Evolutionary conservation across 1,140 invertebrate species (phyloP).

Genomic region (Trichomalopsis sarcophagae): DNA sequence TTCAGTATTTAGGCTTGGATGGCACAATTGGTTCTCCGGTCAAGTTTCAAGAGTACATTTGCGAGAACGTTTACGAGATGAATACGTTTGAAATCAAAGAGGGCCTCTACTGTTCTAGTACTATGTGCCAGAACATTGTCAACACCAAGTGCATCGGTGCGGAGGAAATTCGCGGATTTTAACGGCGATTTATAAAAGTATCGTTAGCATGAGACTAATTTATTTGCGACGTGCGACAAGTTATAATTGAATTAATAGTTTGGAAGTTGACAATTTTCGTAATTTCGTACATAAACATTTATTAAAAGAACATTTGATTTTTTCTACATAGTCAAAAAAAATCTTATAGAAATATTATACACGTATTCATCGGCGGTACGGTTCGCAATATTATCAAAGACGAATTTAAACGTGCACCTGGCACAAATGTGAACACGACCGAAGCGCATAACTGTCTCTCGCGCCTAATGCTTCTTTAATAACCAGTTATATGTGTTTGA

Average conservation of each 20-base stretch:
- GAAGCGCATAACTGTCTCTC: background rate
- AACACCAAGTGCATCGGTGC: conserved; percentile 32
- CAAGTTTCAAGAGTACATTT: conserved; percentile 18
- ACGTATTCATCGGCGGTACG: too few species aligned
- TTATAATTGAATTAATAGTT: background rate
- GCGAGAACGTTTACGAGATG: conserved; percentile 14
- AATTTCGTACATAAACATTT: background rate
- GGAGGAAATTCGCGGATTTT: background rate
- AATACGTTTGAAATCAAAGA: background rate
- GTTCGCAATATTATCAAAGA: too few species aligned
- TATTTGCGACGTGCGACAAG: background rate
- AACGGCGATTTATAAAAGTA: background rate
- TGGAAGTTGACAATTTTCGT: background rate
- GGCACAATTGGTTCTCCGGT: background rate
- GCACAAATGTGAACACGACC: conserved; percentile 10
- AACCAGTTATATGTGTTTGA: background rate
- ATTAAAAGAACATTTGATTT: background rate
- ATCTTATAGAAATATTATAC: too few species aligned
- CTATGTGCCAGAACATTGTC: background rate
- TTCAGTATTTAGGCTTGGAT: background rate
- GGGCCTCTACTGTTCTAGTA: background rate
- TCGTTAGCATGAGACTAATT: background rate
- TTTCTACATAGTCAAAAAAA: too few species aligned
- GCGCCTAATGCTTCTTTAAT: background rate
- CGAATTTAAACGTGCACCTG: too few species aligned